Evolutionary conservation across 2,797 vertebrate genomes (phyloP).

Genomic region (Botia kubotai): DNA sequence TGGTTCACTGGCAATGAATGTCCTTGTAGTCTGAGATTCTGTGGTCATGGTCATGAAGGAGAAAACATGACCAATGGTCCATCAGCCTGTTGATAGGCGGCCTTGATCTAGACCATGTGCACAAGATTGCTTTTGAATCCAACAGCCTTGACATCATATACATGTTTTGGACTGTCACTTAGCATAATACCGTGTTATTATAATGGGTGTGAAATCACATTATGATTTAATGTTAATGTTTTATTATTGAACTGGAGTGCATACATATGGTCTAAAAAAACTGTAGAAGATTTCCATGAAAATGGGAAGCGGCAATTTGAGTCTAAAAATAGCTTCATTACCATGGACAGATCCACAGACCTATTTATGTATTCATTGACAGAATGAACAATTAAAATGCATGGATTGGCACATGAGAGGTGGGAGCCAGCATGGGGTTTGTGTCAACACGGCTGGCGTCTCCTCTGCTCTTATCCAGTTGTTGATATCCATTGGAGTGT

Average conservation of each 20-base stretch:
- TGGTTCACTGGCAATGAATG: background rate
- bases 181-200: background rate
- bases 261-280: slow-evolving; percentile 61
- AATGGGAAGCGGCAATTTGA: slow-evolving; percentile 81
- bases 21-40: background rate
- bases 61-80: slow-evolving; percentile 54
- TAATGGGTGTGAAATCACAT: slow-evolving; percentile 11
- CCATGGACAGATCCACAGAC: slow-evolving; percentile 72
- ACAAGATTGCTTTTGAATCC: slow-evolving; percentile 20
- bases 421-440: slow-evolving; percentile 56
- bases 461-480: slow-evolving; percentile 57
- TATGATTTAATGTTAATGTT: slow-evolving; percentile 5
- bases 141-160: slow-evolving; percentile 12
- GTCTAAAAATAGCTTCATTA: slow-evolving; percentile 81
- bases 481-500: slow-evolving; percentile 62
- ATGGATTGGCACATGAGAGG: slow-evolving; percentile 67
- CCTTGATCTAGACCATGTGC: slow-evolving; percentile 43
- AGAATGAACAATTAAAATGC: slow-evolving; percentile 81
- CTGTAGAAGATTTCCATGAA: slow-evolving; percentile 79
- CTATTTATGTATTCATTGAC: slow-evolving; percentile 80
- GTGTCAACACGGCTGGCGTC: slow-evolving; percentile 50
- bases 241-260: slow-evolving; percentile 2
- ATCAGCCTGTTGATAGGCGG: slow-evolving; percentile 61
- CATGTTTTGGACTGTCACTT: slow-evolving; percentile 7
- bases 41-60: slow-evolving; percentile 14